Percentiles rank a stretch among this genome's conserved stretches.
Conservation (phyloP, 2,888 invertebrate species). For the Lottia gigantea region DNA sequence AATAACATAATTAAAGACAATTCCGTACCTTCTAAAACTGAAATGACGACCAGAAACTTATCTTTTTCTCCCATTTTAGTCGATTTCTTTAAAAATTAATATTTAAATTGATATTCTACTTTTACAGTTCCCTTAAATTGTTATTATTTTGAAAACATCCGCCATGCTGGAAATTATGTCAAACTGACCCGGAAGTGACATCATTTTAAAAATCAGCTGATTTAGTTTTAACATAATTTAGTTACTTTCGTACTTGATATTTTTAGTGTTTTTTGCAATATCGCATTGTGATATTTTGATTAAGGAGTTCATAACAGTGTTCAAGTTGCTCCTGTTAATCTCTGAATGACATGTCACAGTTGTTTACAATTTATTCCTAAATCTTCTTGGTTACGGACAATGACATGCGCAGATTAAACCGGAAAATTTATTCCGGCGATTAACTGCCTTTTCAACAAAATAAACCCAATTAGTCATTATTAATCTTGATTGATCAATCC, state of each 20-base stretch:
- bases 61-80: constrained; percentile 58
- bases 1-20: not conserved
- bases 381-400: not conserved
- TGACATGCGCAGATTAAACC: not conserved
- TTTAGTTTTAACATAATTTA: constrained; percentile 6
- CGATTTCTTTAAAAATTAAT: not conserved
- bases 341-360: too few species aligned
- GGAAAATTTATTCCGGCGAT: not conserved
- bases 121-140: not conserved
- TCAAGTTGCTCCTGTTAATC: too few species aligned
- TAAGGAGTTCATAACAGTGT: too few species aligned
- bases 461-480: not conserved
- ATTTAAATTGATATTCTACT: too few species aligned
- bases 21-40: constrained; percentile 62
- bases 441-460: not conserved
- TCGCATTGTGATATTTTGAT: too few species aligned
- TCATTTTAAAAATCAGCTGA: constrained; percentile 38
- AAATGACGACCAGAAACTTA: constrained; percentile 61
- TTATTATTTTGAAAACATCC: constrained; percentile 52
- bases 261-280: too few species aligned
- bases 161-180: constrained; percentile 47
- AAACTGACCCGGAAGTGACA: constrained; percentile 47
- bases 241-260: constrained; percentile 7
- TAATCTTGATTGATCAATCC: too few species aligned
- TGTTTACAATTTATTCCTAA: not conserved